These are phyloP conservation scores for Diploscapter pachys DNA, from an alignment of 1,140 invertebrate genomes.

Conservation along the genomic window DNA sequence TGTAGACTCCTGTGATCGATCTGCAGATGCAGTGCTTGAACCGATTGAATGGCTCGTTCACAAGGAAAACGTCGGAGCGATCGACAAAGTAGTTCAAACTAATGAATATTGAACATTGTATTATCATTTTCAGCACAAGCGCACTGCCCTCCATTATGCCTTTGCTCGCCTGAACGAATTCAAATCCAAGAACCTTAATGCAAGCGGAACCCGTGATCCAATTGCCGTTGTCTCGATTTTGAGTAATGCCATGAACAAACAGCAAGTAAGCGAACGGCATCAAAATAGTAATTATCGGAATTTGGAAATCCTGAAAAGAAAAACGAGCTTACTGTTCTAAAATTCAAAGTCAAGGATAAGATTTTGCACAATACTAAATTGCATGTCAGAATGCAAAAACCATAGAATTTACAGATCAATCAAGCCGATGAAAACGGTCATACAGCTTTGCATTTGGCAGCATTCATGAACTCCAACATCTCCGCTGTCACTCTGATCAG, in stretches of 20 bases:
- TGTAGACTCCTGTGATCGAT: conserved; percentile 24
- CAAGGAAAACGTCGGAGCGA: conserved; percentile 6
- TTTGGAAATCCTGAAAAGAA: too few relatives aligned
- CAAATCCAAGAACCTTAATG: too few relatives aligned
- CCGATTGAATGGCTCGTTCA: conserved; percentile 34
- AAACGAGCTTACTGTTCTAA: too few relatives aligned
- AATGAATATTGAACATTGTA: neutral
- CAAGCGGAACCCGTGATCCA: conserved; percentile 22
- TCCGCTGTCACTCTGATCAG: conserved; percentile 61
- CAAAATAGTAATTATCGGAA: too few relatives aligned
- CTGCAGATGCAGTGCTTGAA: conserved; percentile 23
- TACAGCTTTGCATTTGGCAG: conserved; percentile 63
- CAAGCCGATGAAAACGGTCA: conserved; percentile 58
- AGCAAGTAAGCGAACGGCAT: conserved; percentile 18
- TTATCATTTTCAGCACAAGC: neutral
- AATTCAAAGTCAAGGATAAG: too few relatives aligned
- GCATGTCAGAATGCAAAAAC: too few relatives aligned
- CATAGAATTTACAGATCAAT: conserved; percentile 34
- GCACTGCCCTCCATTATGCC: conserved; percentile 62
- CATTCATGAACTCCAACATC: conserved; percentile 62
- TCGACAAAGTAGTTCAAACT: neutral
- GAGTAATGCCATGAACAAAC: conserved; percentile 9
- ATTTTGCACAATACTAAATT: too few relatives aligned
- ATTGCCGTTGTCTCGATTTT: conserved; percentile 37
- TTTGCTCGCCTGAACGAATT: conserved; percentile 47